Conservation (phyloP, 2,113 vertebrate species). For the Tichodroma muraria region DNA sequence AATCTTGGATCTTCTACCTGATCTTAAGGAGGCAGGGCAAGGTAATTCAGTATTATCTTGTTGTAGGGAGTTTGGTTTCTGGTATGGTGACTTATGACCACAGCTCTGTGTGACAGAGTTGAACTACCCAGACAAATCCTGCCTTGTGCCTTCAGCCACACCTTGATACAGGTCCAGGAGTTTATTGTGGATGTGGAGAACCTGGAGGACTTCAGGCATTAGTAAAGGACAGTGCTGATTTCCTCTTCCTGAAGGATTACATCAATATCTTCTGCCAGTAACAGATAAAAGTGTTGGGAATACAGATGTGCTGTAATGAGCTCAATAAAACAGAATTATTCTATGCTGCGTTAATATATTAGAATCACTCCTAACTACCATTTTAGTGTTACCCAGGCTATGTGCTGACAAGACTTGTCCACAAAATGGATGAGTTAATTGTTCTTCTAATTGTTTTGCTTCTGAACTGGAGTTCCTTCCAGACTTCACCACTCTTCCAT, state of each 20-base stretch:
- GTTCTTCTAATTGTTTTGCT: background rate
- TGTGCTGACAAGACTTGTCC: background rate
- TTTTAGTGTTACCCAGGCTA: background rate
- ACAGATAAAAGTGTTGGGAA: background rate
- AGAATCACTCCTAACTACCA: background rate
- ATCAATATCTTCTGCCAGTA: slow-evolving; percentile 3
- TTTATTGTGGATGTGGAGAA: background rate
- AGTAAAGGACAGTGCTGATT: background rate
- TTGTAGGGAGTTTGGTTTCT: background rate
- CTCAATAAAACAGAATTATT: slow-evolving; percentile 36
- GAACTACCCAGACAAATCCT: background rate
- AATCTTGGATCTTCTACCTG: background rate
- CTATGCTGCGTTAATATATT: background rate
- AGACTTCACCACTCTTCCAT: background rate
- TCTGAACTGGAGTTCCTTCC: background rate
- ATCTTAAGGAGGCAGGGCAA: background rate
- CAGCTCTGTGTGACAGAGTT: background rate
- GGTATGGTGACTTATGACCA: background rate
- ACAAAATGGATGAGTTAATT: slow-evolving; percentile 17
- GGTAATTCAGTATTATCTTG: background rate
- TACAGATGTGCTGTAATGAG: slow-evolving; percentile 8
- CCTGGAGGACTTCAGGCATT: background rate
- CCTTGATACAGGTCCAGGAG: background rate
- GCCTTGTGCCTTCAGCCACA: background rate
- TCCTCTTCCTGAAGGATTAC: background rate